These are phyloP conservation scores for Aspiorhynchus laticeps DNA, from an alignment of 2,113 vertebrate genomes.

Conservation along the genomic window DNA sequence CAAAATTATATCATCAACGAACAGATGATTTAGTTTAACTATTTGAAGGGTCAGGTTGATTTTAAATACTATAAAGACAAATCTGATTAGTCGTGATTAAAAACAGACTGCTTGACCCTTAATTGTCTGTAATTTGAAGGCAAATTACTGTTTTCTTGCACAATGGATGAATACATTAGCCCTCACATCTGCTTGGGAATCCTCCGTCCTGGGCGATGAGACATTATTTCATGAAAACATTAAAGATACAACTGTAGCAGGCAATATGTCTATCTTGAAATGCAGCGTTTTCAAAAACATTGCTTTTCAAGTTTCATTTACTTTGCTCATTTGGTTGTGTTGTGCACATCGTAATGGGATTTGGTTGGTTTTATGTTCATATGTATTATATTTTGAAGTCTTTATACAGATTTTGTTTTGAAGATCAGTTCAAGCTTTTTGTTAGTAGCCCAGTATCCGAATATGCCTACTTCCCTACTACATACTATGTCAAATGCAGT, in stretches of 20 bases:
- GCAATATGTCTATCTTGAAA: background rate
- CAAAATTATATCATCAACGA: background rate
- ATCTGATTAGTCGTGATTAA: conserved; percentile 52
- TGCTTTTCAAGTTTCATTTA: background rate
- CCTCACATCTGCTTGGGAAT: conserved; percentile 8
- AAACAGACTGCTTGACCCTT: conserved; percentile 33
- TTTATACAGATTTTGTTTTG: background rate
- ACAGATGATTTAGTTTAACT: conserved; percentile 41
- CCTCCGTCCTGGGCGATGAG: background rate
- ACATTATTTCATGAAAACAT: background rate
- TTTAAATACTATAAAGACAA: conserved; percentile 42
- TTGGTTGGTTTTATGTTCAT: background rate
- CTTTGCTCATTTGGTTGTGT: background rate
- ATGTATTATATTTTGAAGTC: background rate
- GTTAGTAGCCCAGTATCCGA: too few species aligned
- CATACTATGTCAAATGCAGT: background rate
- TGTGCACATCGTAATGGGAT: background rate
- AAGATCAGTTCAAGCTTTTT: background rate
- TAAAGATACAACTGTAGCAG: background rate
- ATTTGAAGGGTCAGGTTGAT: conserved; percentile 37
- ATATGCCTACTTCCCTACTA: background rate
- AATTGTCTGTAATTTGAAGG: conserved; percentile 1
- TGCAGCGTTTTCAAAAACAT: background rate
- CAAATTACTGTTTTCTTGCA: background rate
- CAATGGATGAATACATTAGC: conserved; percentile 15